Conservation (phyloP, 2,797 vertebrate species). For the Petrocephalus schoutedeni region DNA sequence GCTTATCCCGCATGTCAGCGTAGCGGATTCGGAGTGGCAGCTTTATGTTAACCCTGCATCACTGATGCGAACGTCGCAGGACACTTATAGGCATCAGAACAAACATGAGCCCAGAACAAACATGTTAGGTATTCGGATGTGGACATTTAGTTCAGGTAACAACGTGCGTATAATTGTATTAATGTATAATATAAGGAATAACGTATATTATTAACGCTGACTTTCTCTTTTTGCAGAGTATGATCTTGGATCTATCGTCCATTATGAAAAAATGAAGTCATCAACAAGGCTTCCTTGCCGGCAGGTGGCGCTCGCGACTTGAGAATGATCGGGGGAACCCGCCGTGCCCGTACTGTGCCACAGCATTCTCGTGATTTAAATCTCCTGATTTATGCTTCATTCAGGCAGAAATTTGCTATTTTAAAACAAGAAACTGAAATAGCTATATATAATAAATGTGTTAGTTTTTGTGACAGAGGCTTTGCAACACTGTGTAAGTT, state of each 20-base stretch:
- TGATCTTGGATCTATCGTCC: constrained; percentile 90
- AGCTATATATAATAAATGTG: not conserved
- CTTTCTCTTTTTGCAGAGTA: constrained; percentile 73
- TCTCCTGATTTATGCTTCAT: constrained; percentile 22
- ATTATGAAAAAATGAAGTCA: constrained; percentile 86
- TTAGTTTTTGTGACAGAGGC: constrained; percentile 16
- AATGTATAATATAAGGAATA: not conserved
- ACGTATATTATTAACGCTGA: not conserved
- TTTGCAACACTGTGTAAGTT: not conserved
- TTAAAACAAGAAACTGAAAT: not conserved
- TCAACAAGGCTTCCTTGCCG: not conserved
- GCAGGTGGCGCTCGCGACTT: constrained; percentile 16
- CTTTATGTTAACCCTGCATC: not conserved
- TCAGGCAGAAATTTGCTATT: not conserved
- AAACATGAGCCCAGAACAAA: not conserved
- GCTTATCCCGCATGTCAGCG: not conserved
- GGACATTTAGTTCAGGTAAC: not conserved
- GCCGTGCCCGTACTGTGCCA: constrained; percentile 23
- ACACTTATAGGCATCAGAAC: not conserved
- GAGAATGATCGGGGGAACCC: not conserved
- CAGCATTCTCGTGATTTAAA: constrained; percentile 15
- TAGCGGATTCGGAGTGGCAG: not conserved
- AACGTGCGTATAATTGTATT: not conserved
- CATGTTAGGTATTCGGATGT: not conserved
- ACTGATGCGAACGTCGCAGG: not conserved